Evolutionary conservation across 2,113 vertebrate species (phyloP).

Genomic region (Chiloscyllium plagiosum): DNA sequence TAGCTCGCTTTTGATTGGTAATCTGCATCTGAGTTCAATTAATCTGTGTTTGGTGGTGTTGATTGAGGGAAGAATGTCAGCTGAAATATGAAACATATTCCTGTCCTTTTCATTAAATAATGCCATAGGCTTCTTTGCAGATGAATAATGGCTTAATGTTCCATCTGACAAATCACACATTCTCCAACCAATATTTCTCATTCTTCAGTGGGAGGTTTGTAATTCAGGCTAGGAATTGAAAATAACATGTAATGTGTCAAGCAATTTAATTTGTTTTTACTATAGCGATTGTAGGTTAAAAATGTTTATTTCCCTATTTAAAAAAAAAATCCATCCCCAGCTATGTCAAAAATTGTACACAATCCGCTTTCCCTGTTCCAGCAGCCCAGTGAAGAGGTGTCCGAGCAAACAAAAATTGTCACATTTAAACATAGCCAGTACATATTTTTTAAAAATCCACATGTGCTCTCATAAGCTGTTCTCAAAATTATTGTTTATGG

Average conservation of each 20-base stretch:
- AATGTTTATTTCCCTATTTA: background rate
- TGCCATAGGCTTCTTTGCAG: background rate
- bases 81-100: background rate
- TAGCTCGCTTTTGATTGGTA: background rate
- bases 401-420: conserved; percentile 47
- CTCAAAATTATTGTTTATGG: background rate
- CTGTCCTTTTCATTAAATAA: background rate
- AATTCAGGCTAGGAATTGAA: background rate
- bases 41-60: background rate
- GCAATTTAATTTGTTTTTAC: background rate
- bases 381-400: conserved; percentile 84
- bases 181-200: background rate
- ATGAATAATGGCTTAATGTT: background rate
- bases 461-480: background rate
- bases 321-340: conserved; percentile 58
- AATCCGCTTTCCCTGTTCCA: conserved; percentile 74
- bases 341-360: conserved; percentile 68
- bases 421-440: background rate
- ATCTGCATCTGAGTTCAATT: background rate
- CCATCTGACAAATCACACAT: background rate
- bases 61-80: background rate
- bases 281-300: background rate
- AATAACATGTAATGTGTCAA: background rate
- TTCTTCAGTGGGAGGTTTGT: background rate
- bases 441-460: background rate